Conservation (phyloP, 2,797 vertebrate species). For the Mus minutoides region DNA sequence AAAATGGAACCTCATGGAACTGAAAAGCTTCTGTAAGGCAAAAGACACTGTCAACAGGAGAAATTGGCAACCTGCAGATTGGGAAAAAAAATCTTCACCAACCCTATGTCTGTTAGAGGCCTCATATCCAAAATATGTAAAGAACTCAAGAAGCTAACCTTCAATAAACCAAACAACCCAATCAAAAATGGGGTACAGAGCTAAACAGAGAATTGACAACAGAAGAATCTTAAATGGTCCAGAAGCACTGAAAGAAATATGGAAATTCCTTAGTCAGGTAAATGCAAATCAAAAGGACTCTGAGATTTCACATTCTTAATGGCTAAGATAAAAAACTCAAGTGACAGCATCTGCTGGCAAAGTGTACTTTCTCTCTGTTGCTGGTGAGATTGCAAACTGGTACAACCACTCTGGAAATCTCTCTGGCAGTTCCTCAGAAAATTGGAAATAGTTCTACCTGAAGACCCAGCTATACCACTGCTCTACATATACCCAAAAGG, state of each 20-base stretch:
- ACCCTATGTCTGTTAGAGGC: neutral
- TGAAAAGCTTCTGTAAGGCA: neutral
- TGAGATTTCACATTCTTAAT: neutral
- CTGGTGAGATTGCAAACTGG: neutral
- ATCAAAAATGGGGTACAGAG: neutral
- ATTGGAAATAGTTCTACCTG: neutral
- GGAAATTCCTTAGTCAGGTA: neutral
- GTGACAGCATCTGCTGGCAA: neutral
- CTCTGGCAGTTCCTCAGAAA: neutral
- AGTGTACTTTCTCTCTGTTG: neutral
- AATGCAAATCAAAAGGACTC: neutral
- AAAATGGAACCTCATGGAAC: neutral
- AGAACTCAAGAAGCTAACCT: neutral
- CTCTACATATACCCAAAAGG: neutral
- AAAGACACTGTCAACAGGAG: neutral
- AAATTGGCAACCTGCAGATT: neutral
- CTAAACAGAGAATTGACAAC: neutral
- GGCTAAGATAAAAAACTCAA: too few species aligned
- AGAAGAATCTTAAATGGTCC: neutral
- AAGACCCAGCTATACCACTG: neutral
- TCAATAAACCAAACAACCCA: neutral
- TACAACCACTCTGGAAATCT: neutral
- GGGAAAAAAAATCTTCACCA: neutral
- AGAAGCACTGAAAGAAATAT: neutral
- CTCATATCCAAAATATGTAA: neutral